Evolutionary conservation across 2,888 invertebrate species (phyloP).

Genomic region (Brachynemurus nebulosus): DNA sequence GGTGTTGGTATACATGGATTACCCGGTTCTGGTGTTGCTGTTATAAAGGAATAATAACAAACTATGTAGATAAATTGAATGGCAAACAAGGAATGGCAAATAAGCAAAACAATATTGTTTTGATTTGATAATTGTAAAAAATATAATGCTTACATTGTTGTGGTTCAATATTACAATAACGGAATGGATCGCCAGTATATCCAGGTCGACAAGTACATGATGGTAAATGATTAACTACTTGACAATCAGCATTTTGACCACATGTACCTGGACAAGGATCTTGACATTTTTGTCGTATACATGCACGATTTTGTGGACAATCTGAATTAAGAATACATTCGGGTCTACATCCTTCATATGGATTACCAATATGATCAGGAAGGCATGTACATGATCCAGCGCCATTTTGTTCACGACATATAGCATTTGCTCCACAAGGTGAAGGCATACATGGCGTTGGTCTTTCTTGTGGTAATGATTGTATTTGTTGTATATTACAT

Average conservation of each 20-base stretch:
- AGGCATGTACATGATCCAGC: slow-evolving; percentile 57
- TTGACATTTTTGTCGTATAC: slow-evolving; percentile 37
- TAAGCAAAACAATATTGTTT: too few relatives aligned
- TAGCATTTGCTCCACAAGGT: slow-evolving; percentile 54
- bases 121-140: too few relatives aligned
- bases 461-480: slow-evolving; percentile 19
- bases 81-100: too few relatives aligned
- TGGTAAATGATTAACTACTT: slow-evolving; percentile 41
- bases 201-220: slow-evolving; percentile 48
- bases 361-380: slow-evolving; percentile 60
- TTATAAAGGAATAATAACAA: too few relatives aligned
- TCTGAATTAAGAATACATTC: slow-evolving; percentile 30
- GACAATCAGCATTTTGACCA: slow-evolving; percentile 36
- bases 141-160: slow-evolving; percentile 24
- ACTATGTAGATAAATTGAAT: too few relatives aligned
- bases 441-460: slow-evolving; percentile 30
- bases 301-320: slow-evolving; percentile 33
- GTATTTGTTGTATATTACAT: slow-evolving; percentile 30
- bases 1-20: slow-evolving; percentile 57
- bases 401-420: slow-evolving; percentile 51
- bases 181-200: slow-evolving; percentile 49
- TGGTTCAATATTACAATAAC: slow-evolving; percentile 32
- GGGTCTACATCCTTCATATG: slow-evolving; percentile 50
- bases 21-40: too few relatives aligned
- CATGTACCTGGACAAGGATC: slow-evolving; percentile 40